Base-by-base conservation (phyloP, 2,113 vertebrate genomes). In the Tupaia chinensis region DNA sequence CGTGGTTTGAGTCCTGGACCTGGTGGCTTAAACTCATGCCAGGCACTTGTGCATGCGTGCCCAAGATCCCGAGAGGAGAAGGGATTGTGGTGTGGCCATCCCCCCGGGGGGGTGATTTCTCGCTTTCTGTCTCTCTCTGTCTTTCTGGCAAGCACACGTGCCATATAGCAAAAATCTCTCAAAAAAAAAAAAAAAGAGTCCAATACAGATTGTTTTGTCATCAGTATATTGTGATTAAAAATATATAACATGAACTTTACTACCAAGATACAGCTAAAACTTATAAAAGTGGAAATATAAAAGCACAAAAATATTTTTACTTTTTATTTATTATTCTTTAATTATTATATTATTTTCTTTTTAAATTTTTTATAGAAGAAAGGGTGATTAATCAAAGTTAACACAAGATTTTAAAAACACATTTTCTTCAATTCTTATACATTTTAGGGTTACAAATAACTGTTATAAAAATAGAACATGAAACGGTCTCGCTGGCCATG, bases 271-370 rank as follows among this genome's bases (percentile, higher is more conserved):
- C 88, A 94, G 63, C 23, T 73, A 82, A 61, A 53, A 96, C 23
- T 74, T 88, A 84, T 53, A 90, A 93, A 96, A 74, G 23, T 19
- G 80, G 29, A 94, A 91, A 69, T 10, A 70, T 44, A 66, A 91
- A 88, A 89, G 34, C 44, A 77, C 68, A 93, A 86, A 87, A 92
- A 20, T 1, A 17, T 34, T 60, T 89, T 82, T 66, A 68, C 17
- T 76, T 87, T 13, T 60, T 60, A 27, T 86, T 89, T 66, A 32
- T 25, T 44, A 91, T 89, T 54, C 58, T 53, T 74, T 87, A 69
- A 56, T 68, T n/a, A 86, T 73, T 92, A 73, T n/a, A 44, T 11
- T 11, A 79, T 34, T 69, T 65, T 78, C 3, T 68, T 86, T 89
- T 17, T 32, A 68, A 86, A 80, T 80, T 56, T 84, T 79, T 89